Conservation (phyloP, 2,888 invertebrate genomes). For the Aricia artaxerxes region DNA sequence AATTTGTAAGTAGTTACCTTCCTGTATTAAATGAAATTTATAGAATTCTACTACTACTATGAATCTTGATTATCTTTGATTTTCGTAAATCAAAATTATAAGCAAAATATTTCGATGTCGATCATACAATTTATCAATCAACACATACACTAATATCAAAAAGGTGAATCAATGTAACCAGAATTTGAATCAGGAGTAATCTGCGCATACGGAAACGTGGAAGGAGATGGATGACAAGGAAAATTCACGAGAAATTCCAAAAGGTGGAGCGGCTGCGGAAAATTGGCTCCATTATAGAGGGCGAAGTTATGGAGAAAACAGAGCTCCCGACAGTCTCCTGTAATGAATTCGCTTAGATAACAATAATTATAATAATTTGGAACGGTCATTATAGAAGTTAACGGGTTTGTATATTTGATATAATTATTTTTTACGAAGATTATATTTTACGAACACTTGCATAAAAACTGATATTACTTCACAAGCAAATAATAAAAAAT, state of each 20-base stretch:
- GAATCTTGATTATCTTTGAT: neutral
- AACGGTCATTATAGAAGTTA: neutral
- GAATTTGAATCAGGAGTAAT: constrained; percentile 76
- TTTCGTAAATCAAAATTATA: neutral
- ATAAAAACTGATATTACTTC: too few relatives aligned
- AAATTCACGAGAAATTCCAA: constrained; percentile 76
- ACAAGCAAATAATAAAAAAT: too few relatives aligned
- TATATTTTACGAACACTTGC: too few relatives aligned
- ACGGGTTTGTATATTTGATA: neutral
- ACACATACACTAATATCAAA: constrained; percentile 32
- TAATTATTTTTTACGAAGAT: neutral
- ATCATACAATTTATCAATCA: neutral
- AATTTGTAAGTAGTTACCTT: neutral
- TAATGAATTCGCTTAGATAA: constrained; percentile 31
- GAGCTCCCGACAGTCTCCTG: constrained; percentile 36
- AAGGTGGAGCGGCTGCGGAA: constrained; percentile 69
- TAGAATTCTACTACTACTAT: too few relatives aligned
- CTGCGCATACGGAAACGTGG: constrained; percentile 68
- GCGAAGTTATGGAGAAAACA: constrained; percentile 54
- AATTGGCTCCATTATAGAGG: constrained; percentile 78
- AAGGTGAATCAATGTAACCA: constrained; percentile 65
- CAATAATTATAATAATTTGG: constrained; percentile 11
- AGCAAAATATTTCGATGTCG: neutral
- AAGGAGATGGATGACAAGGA: constrained; percentile 75
- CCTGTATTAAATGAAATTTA: too few relatives aligned